Evolutionary conservation across 1,140 invertebrate species (phyloP), one percentile per base, ranked within the genome.

Genomic region (Mactra quadrangularis): DNA sequence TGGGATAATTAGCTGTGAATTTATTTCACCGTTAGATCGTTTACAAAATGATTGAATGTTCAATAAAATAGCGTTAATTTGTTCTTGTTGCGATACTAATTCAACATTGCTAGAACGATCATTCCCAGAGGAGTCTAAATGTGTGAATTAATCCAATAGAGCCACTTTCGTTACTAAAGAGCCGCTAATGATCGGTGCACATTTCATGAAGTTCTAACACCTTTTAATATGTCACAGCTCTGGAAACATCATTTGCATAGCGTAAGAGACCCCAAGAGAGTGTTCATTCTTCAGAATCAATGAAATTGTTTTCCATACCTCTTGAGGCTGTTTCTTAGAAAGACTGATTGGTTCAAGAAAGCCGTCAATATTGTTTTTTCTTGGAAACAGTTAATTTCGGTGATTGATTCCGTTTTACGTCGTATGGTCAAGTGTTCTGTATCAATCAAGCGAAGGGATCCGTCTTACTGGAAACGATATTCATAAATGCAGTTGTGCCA

Each of bases 191-290:
- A 78, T 55, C 59, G 55, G 52, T 53, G 60, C 57, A 52, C 62
- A 60, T 64, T 64, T 66, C 45, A 64, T 64, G 41, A 57, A 66
- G 59, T 64, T 55, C 31, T 55, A 19, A 78, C 75, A 78, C 75
- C 75, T 78, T 78, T 78, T 78, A 78, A 78, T 78, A 78, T 78
- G 75, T 78, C 75, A 64, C 60, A 45, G 59, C 45, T 60, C 31
- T 25, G 59, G 66, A 78, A 78, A 78, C 75, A 78, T 78, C 75
- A 78, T 78, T 78, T 78, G 75, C 75, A 78, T 66, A 78, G 75
- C 75, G 55, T 22, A 52, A 66, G 19, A n/a, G 29, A 22, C 45
- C 75, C 38, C 75, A 19, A 25, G 75, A 60, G 75, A 66, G 38
- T 9, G 60, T 78, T 78, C 53, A 45, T 64, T 78, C 53, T 53